Conservation (phyloP, 2,797 vertebrate genomes). For the Falco naumanni region DNA sequence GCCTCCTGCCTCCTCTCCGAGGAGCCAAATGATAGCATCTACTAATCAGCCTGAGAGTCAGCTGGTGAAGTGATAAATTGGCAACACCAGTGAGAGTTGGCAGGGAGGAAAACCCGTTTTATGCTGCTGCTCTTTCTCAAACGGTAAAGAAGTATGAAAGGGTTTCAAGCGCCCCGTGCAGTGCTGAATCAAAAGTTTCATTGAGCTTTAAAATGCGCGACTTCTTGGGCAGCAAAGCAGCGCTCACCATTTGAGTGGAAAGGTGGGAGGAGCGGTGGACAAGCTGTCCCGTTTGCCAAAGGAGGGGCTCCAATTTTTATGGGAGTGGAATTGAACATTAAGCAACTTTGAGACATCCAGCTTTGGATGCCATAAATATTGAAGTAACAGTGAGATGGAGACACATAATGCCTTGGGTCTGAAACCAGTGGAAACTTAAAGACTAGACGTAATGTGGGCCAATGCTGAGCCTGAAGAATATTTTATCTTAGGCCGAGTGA, state of each 20-base stretch:
- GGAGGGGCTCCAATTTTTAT: constrained; percentile 62
- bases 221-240: neutral
- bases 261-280: constrained; percentile 7
- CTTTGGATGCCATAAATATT: constrained; percentile 60
- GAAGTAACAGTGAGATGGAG: constrained; percentile 70
- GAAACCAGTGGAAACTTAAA: constrained; percentile 70
- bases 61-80: neutral
- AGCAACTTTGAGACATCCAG: constrained; percentile 54
- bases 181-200: neutral
- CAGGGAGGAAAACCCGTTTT: neutral
- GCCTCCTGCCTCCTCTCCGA: neutral
- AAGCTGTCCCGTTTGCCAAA: neutral
- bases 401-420: constrained; percentile 68
- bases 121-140: neutral
- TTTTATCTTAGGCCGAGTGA: constrained; percentile 61
- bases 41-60: neutral
- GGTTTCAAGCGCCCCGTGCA: neutral
- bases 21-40: neutral
- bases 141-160: neutral
- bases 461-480: constrained; percentile 61
- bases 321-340: constrained; percentile 59
- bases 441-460: constrained; percentile 33
- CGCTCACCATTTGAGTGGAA: neutral
- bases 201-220: neutral
- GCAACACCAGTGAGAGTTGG: neutral